Evolutionary conservation across 2,113 vertebrate genomes (phyloP), one percentile per base, ranked within the genome.

Genomic region (Probosciger aterrimus): DNA sequence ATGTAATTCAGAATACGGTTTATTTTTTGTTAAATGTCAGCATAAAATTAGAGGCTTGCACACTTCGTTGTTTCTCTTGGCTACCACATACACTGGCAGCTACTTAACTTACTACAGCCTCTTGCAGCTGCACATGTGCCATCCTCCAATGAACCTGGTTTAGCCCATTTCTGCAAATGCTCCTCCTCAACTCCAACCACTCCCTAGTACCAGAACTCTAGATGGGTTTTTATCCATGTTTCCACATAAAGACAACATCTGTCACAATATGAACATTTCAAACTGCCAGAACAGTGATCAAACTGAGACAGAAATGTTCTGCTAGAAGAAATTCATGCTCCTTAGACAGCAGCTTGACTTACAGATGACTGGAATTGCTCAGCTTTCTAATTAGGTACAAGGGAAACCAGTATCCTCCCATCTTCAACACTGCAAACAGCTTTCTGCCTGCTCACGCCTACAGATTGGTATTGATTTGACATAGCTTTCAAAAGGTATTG

Each of bases 21-120:
- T 10, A 46, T 43, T 91, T 86, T 92, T 76, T 57, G 74, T 64
- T 79, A 93, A 82, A 89, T 47, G 89, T 65, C 95, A 95, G 91
- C 91, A 89, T 7, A 47, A 92, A 95, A 76, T 52, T 16, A 71
- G 41, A 92, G 77, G 3, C 50, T 73, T 44, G 70, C 78, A 95
- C 50, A 35, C 74, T 81, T 11, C 11, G 13, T 4, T 70, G 80
- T 81, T 93, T 84, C 86, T 80, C 80, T 41, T 86, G 92, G 96
- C 82, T 59, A 52, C 44, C 65, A n/a, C 41, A 49, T 23, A 2
- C 14, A 30, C 39, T 70, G 76, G 20, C 18, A 93, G 73, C 80
- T 30, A 27, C 59, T 62, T 33, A 4, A n/a, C 30, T 46, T 37
- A 28, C 47, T 47, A 27, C 39, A 4, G 27, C 50, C 55, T 52